Conservation (phyloP, 2,113 vertebrate species). For the Ovibos moschatus region DNA sequence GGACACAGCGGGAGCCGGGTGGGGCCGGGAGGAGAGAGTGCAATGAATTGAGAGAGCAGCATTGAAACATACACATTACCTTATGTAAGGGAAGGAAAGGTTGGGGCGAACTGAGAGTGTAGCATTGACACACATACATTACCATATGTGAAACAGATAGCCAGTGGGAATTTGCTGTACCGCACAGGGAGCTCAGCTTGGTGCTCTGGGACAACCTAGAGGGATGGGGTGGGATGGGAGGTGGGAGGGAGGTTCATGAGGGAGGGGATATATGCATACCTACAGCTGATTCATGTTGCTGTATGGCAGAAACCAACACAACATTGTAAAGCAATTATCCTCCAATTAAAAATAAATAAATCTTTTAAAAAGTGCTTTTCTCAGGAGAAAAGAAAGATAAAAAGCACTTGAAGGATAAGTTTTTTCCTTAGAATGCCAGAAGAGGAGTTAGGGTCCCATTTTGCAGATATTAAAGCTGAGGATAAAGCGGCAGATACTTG, state of each 20-base stretch:
- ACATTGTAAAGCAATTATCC: background rate
- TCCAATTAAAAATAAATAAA: background rate
- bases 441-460: background rate
- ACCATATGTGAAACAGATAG: background rate
- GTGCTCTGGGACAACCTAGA: background rate
- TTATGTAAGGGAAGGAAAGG: background rate
- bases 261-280: background rate
- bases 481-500: background rate
- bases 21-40: background rate
- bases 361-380: background rate
- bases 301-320: background rate
- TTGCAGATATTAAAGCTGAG: background rate
- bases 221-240: background rate
- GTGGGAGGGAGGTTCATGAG: background rate
- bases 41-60: background rate
- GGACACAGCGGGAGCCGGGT: background rate
- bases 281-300: background rate
- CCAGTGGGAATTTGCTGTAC: background rate
- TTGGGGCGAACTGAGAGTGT: background rate
- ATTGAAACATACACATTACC: background rate
- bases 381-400: background rate
- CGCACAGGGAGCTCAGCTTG: background rate
- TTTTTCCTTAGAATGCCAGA: accelerated
- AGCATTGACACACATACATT: background rate
- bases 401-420: background rate